Conservation (phyloP, 2,888 invertebrate species). For the Rambutsinella grinnellia region DNA sequence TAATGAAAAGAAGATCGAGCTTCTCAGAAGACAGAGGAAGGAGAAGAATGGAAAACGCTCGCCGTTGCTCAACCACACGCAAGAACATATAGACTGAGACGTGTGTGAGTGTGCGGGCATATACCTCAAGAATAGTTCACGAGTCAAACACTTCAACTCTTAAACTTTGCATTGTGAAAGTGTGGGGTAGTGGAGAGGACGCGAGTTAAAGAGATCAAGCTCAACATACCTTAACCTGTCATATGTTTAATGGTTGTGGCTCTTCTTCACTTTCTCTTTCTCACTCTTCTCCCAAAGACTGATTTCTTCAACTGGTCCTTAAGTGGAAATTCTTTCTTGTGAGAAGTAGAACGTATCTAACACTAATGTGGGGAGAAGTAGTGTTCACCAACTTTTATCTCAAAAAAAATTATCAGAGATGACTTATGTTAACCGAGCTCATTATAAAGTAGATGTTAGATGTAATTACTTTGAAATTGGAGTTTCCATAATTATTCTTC, state of each 20-base stretch:
- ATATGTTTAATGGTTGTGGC: no score
- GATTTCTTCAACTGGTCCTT: no score
- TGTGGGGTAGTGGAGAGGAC: neutral
- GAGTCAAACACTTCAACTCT: neutral
- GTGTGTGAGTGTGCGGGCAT: neutral
- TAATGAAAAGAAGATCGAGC: conserved; percentile 42
- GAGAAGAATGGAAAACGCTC: conserved; percentile 45
- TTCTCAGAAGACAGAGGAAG: conserved; percentile 1
- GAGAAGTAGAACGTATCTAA: no score
- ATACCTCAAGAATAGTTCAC: neutral
- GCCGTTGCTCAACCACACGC: conserved; percentile 46
- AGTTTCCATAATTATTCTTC: no score
- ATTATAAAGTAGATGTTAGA: no score
- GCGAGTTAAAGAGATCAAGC: neutral
- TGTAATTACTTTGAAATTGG: no score
- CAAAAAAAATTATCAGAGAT: no score
- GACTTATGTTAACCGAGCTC: no score
- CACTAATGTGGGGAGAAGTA: no score
- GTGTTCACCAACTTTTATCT: no score
- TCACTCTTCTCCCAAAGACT: neutral
- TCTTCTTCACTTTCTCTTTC: neutral
- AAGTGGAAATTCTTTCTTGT: no score
- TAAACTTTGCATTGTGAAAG: neutral
- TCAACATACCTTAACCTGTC: neutral
- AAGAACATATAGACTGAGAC: conserved; percentile 24